phyloP scores from a whole-genome alignment of 2,797 vertebrate species.

The Siniperca obscura region DNA sequence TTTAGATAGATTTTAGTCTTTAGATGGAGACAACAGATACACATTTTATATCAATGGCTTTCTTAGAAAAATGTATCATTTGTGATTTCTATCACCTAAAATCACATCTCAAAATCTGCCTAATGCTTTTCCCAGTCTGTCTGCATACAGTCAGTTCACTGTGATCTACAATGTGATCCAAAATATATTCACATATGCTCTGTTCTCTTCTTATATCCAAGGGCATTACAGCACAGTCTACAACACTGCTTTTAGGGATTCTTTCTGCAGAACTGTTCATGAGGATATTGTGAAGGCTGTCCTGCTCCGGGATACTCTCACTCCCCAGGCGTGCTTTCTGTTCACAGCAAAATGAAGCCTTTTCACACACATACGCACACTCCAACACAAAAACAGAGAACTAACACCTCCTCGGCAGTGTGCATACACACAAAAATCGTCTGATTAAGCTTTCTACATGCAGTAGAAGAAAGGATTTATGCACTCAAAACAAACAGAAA shows the following conservation, averaged over 20 bases:
- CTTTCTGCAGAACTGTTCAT: conserved; percentile 56
- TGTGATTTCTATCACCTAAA: conserved; percentile 53
- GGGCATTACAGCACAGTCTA: conserved; percentile 34
- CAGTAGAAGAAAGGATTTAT: conserved; percentile 6
- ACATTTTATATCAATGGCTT: conserved; percentile 19
- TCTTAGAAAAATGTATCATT: conserved; percentile 24
- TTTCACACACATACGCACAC: conserved; percentile 25
- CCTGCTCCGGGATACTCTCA: conserved; percentile 42
- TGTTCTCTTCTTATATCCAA: conserved; percentile 60
- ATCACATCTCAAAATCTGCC: conserved; percentile 45
- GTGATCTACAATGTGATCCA: conserved; percentile 60
- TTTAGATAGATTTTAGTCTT: conserved; percentile 39
- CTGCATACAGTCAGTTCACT: conserved; percentile 32
- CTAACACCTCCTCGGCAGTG: conserved; percentile 8
- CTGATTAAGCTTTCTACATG: conserved; percentile 34
- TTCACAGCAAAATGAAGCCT: conserved; percentile 29
- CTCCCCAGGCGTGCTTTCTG: conserved; percentile 42
- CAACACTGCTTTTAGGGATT: conserved; percentile 54
- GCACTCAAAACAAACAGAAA: conserved; percentile 27
- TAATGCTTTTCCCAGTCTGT: conserved; percentile 64
- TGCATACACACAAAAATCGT: background rate
- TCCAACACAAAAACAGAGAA: conserved; percentile 16
- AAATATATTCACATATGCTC: conserved; percentile 68
- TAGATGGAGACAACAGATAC: conserved; percentile 41
- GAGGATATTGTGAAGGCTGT: conserved; percentile 38